These are phyloP conservation scores for Eunapius fragilis DNA, from an alignment of 37 sponge, comb jelly and placozoan species.

Conservation along the genomic window DNA sequence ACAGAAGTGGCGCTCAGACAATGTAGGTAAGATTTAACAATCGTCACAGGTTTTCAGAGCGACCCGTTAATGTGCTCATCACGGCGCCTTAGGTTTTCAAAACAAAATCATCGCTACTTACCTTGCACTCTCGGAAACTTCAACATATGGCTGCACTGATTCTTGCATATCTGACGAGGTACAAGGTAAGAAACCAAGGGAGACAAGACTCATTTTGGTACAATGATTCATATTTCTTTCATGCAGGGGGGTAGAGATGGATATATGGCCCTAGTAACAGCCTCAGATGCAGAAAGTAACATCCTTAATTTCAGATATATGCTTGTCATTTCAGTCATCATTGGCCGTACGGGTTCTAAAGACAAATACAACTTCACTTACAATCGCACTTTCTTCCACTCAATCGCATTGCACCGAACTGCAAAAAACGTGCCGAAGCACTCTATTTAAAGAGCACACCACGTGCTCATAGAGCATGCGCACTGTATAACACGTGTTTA, in stretches of 20 bases:
- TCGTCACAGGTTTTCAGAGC: not conserved
- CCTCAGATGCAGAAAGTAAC: slow-evolving; percentile 9
- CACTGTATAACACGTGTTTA: not conserved
- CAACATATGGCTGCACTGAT: too few species aligned
- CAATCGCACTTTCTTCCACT: too few species aligned
- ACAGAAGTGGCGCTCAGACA: slow-evolving; percentile 36
- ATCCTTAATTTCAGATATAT: slow-evolving; percentile 11
- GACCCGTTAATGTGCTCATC: not conserved
- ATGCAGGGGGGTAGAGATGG: not conserved
- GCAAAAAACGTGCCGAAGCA: not conserved
- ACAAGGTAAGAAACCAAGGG: too few species aligned
- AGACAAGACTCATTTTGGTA: too few species aligned
- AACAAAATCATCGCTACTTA: too few species aligned
- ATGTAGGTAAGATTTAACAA: slow-evolving; percentile 56
- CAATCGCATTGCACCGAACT: too few species aligned
- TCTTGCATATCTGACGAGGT: too few species aligned
- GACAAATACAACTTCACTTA: too few species aligned
- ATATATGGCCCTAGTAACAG: not conserved
- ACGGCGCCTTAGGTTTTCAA: not conserved
- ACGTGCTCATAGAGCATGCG: not conserved
- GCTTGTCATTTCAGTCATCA: slow-evolving; percentile 28
- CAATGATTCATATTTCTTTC: too few species aligned
- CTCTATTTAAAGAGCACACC: not conserved
- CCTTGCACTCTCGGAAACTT: too few species aligned
- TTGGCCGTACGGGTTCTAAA: not conserved